Evolutionary conservation across 2,113 vertebrate genomes (phyloP).

Genomic region (Eurypyga helias): DNA sequence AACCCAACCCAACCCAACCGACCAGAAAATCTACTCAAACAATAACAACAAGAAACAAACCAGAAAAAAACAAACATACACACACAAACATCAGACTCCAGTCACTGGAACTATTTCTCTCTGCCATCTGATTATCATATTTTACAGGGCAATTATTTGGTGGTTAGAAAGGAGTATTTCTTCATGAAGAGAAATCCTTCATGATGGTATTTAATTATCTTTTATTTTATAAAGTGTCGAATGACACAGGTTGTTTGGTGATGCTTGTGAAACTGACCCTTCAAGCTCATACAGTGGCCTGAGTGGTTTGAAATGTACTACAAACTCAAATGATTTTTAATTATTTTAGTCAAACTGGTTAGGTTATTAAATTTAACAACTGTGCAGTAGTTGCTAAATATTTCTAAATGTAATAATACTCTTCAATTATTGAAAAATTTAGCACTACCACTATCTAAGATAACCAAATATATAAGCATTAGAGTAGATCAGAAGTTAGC

Average conservation of each 20-base stretch:
- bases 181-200: neutral
- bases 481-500: neutral
- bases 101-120: neutral
- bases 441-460: neutral
- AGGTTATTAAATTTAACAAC: conserved; percentile 8
- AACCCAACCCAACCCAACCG: neutral
- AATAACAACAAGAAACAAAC: neutral
- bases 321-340: neutral
- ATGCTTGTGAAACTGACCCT: neutral
- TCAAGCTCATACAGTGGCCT: neutral
- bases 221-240: neutral
- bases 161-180: neutral
- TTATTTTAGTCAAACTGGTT: neutral
- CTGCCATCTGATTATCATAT: neutral
- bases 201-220: neutral
- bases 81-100: neutral
- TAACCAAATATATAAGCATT: neutral
- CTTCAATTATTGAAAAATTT: conserved; percentile 18
- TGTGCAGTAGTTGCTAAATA: neutral
- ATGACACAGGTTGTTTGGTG: neutral
- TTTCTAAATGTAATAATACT: conserved; percentile 2
- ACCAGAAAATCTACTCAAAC: neutral
- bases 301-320: neutral
- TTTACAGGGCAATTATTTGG: neutral
- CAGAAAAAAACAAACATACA: neutral